These are phyloP conservation scores for Hydraecia micacea DNA, from an alignment of 2,888 invertebrate genomes.

Conservation along the genomic window DNA sequence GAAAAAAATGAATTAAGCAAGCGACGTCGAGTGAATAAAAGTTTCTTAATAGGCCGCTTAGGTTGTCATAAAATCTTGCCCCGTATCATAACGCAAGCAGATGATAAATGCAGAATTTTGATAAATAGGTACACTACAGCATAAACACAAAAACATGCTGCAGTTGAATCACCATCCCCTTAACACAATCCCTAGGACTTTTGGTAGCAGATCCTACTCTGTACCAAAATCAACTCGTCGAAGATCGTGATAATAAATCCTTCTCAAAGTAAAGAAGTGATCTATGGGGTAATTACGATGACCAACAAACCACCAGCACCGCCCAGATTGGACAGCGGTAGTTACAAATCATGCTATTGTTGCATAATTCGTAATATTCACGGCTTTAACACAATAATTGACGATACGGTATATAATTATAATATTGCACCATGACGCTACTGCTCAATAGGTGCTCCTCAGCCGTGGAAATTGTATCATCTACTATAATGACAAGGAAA, in stretches of 20 bases:
- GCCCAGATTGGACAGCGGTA: conserved; percentile 31
- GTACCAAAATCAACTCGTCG: background rate
- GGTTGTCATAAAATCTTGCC: background rate
- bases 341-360: conserved; percentile 55
- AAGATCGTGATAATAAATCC: background rate
- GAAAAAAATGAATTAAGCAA: background rate
- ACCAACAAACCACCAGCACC: conserved; percentile 8
- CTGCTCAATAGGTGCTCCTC: conserved; percentile 28
- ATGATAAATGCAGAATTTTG: background rate
- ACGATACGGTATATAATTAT: conserved; percentile 56
- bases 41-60: background rate
- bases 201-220: background rate
- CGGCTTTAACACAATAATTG: conserved; percentile 54
- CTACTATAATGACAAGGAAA: conserved; percentile 18
- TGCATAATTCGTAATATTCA: conserved; percentile 59
- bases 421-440: conserved; percentile 46
- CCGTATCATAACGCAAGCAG: background rate
- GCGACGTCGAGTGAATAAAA: background rate
- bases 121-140: background rate
- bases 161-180: background rate
- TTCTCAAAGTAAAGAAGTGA: conserved; percentile 9
- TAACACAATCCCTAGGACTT: background rate
- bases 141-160: background rate
- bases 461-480: conserved; percentile 40
- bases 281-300: conserved; percentile 36